phyloP scores from a whole-genome alignment of 2,888 invertebrate genomes.

The Scaptomyza parva region DNA sequence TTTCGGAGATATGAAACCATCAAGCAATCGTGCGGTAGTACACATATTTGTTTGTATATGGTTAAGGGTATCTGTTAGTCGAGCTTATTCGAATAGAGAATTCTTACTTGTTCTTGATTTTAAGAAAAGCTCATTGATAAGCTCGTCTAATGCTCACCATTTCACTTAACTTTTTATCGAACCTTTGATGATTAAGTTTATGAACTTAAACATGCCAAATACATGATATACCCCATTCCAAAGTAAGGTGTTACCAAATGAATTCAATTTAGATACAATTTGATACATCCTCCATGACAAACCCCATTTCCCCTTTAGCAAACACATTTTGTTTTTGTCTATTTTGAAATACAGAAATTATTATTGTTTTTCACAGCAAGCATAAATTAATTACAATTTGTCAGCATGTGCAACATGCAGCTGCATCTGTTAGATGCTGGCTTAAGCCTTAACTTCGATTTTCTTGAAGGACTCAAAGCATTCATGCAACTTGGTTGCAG shows the following conservation, averaged over 20 bases:
- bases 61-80: too few species aligned
- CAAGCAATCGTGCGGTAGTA: too few species aligned
- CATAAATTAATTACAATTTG: conserved; percentile 70
- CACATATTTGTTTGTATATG: too few species aligned
- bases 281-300: not conserved
- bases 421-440: not conserved
- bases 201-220: too few species aligned
- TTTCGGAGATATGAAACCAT: too few species aligned
- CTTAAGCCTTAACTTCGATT: conserved; percentile 51
- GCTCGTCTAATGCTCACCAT: too few species aligned
- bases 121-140: too few species aligned
- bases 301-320: not conserved
- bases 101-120: too few species aligned
- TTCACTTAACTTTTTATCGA: too few species aligned
- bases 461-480: conserved; percentile 67
- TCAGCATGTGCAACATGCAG: conserved; percentile 5
- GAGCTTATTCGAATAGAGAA: too few species aligned
- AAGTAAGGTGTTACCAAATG: not conserved
- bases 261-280: rapidly evolving
- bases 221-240: not conserved
- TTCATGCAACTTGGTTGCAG: conserved; percentile 63
- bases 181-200: too few species aligned
- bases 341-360: conserved; percentile 63
- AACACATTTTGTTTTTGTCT: conserved; percentile 35
- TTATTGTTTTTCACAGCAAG: conserved; percentile 58